Evolutionary conservation across 2,797 vertebrate genomes (phyloP), one percentile per base, ranked within the genome.

Genomic region (Ispidina lecontei): DNA sequence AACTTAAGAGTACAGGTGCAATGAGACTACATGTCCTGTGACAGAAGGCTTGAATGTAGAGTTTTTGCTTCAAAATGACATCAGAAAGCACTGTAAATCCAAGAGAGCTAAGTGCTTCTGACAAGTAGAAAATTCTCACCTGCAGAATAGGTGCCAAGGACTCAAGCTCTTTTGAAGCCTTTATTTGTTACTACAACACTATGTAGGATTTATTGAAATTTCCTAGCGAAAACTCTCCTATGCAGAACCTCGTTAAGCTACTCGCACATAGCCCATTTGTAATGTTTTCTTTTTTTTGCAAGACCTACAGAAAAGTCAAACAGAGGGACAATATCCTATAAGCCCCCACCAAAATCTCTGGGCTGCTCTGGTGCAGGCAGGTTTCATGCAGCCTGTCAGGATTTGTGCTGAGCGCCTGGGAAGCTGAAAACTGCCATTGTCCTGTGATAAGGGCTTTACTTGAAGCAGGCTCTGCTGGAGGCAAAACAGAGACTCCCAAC

Each of bases 1-100:
- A 93, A 86, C 81, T 83, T 92, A 82, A 55, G 71, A 94, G 39
- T 14, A 79, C 77, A 87, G 75, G 84, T 70, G 89, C 29, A 69
- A 9, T 22, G 37, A 82, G 35, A 71, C 63, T 52, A 49, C 65
- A 28, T 18, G 23, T n/a, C 69, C 70, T 74, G 63, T 25, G 51
- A 93, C 81, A 80, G 73, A 89, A 89, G 35, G 64, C 51, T 55
- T 62, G 60, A 90, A 82, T 56, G 70, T 52, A 63, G 75, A 78
- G 33, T 29, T 88, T 80, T 82, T 75, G 47, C 69, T 92, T 81
- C 44, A 68, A 87, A 81, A 77, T 52, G n/a, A 69, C 37, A 72
- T 12, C n/a, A 83, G 72, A 95, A 93, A 76, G 41, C 10, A 49
- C 14, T 51, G 5, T 25, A 70, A 70, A 33, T 81, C 58, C 63